Conservation (phyloP, 2,797 vertebrate species). For the Chromobotia macracanthus region DNA sequence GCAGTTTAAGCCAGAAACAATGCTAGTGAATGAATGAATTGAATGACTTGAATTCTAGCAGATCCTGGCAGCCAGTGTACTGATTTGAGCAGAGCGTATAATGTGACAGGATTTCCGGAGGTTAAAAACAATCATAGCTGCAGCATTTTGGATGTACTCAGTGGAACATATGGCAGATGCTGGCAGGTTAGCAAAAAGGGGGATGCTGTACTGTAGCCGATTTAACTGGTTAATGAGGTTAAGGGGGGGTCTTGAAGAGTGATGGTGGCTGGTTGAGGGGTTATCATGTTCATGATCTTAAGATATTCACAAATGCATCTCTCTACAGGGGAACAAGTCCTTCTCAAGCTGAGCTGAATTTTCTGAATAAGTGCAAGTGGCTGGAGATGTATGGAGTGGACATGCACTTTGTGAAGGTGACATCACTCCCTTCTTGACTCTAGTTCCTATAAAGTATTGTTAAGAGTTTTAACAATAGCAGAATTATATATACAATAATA, state of each 20-base stretch:
- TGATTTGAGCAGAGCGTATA: conserved; percentile 7
- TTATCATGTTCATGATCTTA: conserved; percentile 1
- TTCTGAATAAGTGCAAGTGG: conserved; percentile 99
- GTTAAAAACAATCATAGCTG: conserved; percentile 8
- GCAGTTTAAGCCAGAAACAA: background rate
- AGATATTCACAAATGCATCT: background rate
- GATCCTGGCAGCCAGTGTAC: conserved; percentile 14
- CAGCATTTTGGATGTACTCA: conserved; percentile 4
- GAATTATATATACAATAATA: background rate
- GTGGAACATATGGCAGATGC: conserved; percentile 28
- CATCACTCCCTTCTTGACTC: conserved; percentile 12
- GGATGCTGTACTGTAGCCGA: background rate
- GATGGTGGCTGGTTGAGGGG: background rate
- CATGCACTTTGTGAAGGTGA: conserved; percentile 98
- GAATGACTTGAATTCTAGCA: conserved; percentile 3
- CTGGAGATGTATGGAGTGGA: conserved; percentile 98
- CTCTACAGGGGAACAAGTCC: conserved; percentile 90
- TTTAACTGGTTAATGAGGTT: background rate
- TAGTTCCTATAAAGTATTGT: too few relatives aligned
- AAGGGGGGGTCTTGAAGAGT: background rate
- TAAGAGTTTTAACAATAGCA: background rate
- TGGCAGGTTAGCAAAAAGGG: conserved; percentile 8
- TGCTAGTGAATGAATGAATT: background rate
- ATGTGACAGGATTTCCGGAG: conserved; percentile 19
- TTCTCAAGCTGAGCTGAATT: conserved; percentile 92